phyloP scores from a whole-genome alignment of 2,888 invertebrate genomes.

The Rotaria sp. region DNA sequence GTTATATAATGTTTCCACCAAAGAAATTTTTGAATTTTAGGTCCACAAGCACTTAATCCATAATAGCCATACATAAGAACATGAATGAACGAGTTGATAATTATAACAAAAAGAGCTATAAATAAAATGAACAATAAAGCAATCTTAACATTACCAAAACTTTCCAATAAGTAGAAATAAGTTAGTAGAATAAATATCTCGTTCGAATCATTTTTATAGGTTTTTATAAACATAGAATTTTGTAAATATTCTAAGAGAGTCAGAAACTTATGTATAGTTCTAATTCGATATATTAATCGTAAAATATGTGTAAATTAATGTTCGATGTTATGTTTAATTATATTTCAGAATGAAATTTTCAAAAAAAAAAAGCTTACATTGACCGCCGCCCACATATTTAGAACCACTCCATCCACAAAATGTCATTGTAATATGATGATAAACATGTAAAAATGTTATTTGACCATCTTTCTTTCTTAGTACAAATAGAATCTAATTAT shows the following conservation, averaged over 20 bases:
- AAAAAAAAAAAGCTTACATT: slow-evolving; percentile 47
- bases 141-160: background rate
- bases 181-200: too few relatives aligned
- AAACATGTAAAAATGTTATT: slow-evolving; percentile 55
- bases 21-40: slow-evolving; percentile 52
- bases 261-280: too few relatives aligned
- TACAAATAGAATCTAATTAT: slow-evolving; percentile 51
- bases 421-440: slow-evolving; percentile 56
- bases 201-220: too few relatives aligned
- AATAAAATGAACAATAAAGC: background rate
- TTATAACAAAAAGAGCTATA: background rate
- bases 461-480: slow-evolving; percentile 55
- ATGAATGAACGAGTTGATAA: slow-evolving; percentile 53
- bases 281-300: too few relatives aligned
- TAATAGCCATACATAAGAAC: slow-evolving; percentile 56
- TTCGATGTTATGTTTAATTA: too few relatives aligned
- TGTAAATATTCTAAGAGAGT: too few relatives aligned
- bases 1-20: slow-evolving; percentile 56
- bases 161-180: background rate
- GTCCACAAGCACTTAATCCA: slow-evolving; percentile 52
- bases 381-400: slow-evolving; percentile 56
- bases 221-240: too few relatives aligned
- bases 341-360: background rate
- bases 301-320: too few relatives aligned
- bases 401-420: slow-evolving; percentile 56